Conservation (phyloP, 2,888 invertebrate genomes). For the Phalera bucephala region DNA sequence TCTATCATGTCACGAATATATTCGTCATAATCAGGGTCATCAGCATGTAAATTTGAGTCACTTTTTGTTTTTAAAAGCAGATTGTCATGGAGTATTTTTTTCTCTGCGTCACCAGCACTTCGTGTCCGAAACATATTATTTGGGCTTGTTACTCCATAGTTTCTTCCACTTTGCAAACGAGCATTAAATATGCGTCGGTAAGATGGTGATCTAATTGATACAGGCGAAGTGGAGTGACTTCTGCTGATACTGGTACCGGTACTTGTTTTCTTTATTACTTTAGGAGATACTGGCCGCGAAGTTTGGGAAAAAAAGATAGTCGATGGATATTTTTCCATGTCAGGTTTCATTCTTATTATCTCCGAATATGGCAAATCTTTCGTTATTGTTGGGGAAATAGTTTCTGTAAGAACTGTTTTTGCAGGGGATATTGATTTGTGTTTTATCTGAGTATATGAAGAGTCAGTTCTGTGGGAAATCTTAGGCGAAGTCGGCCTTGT, state of each 20-base stretch:
- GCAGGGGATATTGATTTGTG: slow-evolving; percentile 52
- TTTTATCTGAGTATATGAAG: slow-evolving; percentile 26
- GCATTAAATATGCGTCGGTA: slow-evolving; percentile 84
- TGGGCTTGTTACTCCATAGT: slow-evolving; percentile 47
- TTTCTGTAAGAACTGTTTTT: slow-evolving; percentile 63
- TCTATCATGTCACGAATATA: slow-evolving; percentile 86
- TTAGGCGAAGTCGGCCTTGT: slow-evolving; percentile 65
- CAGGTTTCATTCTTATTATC: slow-evolving; percentile 27
- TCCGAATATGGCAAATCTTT: slow-evolving; percentile 36
- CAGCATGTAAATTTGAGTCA: slow-evolving; percentile 58
- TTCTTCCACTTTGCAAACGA: slow-evolving; percentile 62
- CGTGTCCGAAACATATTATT: slow-evolving; percentile 82
- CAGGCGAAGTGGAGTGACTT: slow-evolving; percentile 81
- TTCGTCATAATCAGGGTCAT: slow-evolving; percentile 86
- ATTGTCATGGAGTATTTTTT: slow-evolving; percentile 36
- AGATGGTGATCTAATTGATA: slow-evolving; percentile 86
- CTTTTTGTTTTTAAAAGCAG: slow-evolving; percentile 54
- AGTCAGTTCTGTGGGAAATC: slow-evolving; percentile 36
- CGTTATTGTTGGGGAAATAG: slow-evolving; percentile 54
- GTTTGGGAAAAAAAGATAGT: slow-evolving; percentile 68
- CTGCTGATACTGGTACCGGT: slow-evolving; percentile 41
- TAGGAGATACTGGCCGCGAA: slow-evolving; percentile 69
- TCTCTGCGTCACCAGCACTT: slow-evolving; percentile 86
- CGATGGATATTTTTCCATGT: slow-evolving; percentile 43
- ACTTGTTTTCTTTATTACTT: slow-evolving; percentile 44